Evolutionary conservation across 2,888 invertebrate species (phyloP).

Genomic region (Malacosoma neustria): DNA sequence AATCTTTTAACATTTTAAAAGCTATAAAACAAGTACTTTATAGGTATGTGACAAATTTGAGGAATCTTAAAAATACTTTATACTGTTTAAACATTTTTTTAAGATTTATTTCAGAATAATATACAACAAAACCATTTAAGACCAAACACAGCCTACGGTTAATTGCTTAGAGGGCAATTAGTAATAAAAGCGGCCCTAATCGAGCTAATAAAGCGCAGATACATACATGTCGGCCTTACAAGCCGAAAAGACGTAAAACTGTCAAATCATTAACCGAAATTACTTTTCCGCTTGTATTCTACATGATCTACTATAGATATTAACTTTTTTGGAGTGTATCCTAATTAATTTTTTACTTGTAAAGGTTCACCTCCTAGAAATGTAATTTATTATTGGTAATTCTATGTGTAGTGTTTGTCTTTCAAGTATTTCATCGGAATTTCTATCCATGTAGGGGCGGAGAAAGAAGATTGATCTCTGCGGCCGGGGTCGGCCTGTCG

Average conservation of each 20-base stretch:
- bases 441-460: too few relatives aligned
- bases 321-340: too few relatives aligned
- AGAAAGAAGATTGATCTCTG: too few relatives aligned
- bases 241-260: constrained; percentile 43
- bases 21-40: too few relatives aligned
- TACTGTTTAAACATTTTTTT: too few relatives aligned
- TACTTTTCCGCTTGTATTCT: constrained; percentile 34
- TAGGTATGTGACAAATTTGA: too few relatives aligned
- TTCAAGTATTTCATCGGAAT: not conserved
- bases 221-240: constrained; percentile 28
- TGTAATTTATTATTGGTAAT: too few relatives aligned
- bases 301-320: not conserved
- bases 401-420: not conserved
- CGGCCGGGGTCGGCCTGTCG: too few relatives aligned
- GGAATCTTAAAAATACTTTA: too few relatives aligned
- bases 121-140: constrained; percentile 10
- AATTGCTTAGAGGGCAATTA: constrained; percentile 44
- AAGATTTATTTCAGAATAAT: constrained; percentile 1
- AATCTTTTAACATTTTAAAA: too few relatives aligned
- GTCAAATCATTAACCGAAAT: constrained; percentile 57
- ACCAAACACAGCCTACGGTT: constrained; percentile 27
- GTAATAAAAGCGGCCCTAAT: constrained; percentile 47
- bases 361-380: too few relatives aligned
- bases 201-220: constrained; percentile 40
- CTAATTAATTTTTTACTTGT: too few relatives aligned